Percentiles rank a stretch among this genome's conserved stretches.
These are phyloP conservation scores for Aurelia sp. DNA, from an alignment of 30 jellyfish, hydroid and myxozoan genomes.

Conservation along the genomic window DNA sequence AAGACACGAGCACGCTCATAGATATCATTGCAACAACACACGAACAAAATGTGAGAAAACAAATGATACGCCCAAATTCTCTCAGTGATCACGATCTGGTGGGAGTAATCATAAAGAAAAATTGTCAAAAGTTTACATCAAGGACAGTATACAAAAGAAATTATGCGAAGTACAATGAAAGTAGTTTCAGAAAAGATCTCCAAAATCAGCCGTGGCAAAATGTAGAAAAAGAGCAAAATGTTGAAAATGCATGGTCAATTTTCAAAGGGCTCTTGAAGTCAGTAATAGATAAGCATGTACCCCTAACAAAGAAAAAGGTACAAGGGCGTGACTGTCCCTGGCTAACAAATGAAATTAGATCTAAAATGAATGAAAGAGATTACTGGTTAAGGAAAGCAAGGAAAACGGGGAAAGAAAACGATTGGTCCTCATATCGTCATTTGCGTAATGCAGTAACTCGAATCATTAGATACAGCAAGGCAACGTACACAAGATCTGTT, in stretches of 20 bases:
- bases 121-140: slow-evolving; percentile 11
- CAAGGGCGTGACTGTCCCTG: slow-evolving; percentile 7
- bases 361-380: too few species aligned
- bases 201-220: slow-evolving; percentile 26
- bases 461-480: too few species aligned
- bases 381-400: too few species aligned
- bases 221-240: neutral
- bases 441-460: too few species aligned
- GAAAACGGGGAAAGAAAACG: too few species aligned
- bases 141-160: slow-evolving; percentile 20
- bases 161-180: slow-evolving; percentile 19
- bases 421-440: too few species aligned
- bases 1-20: slow-evolving; percentile 29
- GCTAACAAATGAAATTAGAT: too few species aligned
- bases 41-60: neutral
- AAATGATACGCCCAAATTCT: neutral
- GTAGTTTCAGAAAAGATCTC: slow-evolving; percentile 16
- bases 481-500: too few species aligned
- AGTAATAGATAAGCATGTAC: slow-evolving; percentile 38
- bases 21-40: too few species aligned
- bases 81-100: slow-evolving; percentile 29
- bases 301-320: slow-evolving; percentile 21
- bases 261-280: neutral
- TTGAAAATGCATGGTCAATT: too few species aligned
- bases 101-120: neutral